phyloP scores from a whole-genome alignment of 2,888 invertebrate species.

The Brachycybe producta region DNA sequence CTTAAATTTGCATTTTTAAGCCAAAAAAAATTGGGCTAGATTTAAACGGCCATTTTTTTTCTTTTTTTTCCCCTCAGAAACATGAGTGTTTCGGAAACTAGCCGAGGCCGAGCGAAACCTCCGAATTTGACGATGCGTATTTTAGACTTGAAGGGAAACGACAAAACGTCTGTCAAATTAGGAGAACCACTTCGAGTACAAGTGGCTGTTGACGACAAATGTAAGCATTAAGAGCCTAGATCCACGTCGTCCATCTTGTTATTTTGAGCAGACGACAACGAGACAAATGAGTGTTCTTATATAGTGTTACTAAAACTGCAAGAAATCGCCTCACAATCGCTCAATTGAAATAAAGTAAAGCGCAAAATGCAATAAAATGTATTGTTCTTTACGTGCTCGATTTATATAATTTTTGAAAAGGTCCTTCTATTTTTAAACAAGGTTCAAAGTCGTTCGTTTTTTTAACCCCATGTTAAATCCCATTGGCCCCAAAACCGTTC shows the following conservation, averaged over 20 bases:
- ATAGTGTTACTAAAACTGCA: no score
- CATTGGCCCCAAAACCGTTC: no score
- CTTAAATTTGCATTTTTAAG: not conserved
- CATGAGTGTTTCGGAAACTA: conserved; percentile 22
- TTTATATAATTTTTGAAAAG: no score
- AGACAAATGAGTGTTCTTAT: no score
- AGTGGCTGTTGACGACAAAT: conserved; percentile 25
- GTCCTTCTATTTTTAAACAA: no score
- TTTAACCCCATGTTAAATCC: no score
- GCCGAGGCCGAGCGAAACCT: conserved; percentile 22
- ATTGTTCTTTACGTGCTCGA: no score
- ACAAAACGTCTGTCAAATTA: conserved; percentile 24
- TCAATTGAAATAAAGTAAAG: no score
- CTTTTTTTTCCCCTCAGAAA: conserved; percentile 20
- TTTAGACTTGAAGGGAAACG: conserved; percentile 23
- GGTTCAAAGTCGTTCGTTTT: no score
- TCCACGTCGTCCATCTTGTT: not conserved
- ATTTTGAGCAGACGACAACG: not conserved
- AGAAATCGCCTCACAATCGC: no score
- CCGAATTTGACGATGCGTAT: conserved; percentile 24
- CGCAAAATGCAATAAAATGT: no score
- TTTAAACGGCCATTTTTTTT: not conserved
- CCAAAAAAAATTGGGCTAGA: not conserved
- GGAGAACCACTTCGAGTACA: conserved; percentile 25
- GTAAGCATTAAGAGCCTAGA: no score